Conservation (phyloP, 64 coral and sea anemone genomes). For the Pocillopora verrucosa region DNA sequence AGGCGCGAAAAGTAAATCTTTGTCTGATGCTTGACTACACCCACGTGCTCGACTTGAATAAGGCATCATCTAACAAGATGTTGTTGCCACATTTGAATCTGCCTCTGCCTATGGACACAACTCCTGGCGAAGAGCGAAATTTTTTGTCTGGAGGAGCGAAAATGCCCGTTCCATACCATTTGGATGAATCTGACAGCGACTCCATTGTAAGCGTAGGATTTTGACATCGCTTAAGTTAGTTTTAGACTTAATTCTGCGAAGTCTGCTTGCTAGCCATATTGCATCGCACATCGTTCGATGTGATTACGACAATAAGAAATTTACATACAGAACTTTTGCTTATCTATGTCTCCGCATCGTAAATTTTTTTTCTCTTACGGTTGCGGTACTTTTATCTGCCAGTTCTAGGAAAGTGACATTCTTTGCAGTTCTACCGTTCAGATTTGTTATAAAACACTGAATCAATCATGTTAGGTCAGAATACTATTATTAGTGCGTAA, state of each 20-base stretch:
- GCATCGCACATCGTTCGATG: too few relatives aligned
- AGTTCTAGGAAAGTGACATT: neutral
- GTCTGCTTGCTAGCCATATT: neutral
- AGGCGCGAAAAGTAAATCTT: neutral
- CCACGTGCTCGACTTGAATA: conserved; percentile 31
- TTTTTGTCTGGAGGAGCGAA: conserved; percentile 15
- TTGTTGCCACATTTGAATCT: conserved; percentile 38
- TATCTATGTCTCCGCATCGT: too few relatives aligned
- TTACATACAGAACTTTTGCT: too few relatives aligned
- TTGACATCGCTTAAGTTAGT: too few relatives aligned
- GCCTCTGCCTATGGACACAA: conserved; percentile 42
- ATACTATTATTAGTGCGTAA: conserved; percentile 3
- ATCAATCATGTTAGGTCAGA: conserved; percentile 1
- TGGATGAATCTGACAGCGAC: conserved; percentile 62
- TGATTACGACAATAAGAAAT: too few relatives aligned
- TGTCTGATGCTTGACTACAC: conserved; percentile 35
- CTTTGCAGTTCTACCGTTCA: neutral
- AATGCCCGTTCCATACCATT: conserved; percentile 58
- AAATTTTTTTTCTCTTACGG: neutral
- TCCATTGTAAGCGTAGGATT: conserved; percentile 52
- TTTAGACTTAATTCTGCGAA: neutral
- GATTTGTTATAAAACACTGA: neutral
- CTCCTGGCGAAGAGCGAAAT: conserved; percentile 29
- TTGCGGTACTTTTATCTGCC: neutral
- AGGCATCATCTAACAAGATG: conserved; percentile 8